Conservation (phyloP, 2,888 invertebrate species). For the Drosophila meridionalis region DNA sequence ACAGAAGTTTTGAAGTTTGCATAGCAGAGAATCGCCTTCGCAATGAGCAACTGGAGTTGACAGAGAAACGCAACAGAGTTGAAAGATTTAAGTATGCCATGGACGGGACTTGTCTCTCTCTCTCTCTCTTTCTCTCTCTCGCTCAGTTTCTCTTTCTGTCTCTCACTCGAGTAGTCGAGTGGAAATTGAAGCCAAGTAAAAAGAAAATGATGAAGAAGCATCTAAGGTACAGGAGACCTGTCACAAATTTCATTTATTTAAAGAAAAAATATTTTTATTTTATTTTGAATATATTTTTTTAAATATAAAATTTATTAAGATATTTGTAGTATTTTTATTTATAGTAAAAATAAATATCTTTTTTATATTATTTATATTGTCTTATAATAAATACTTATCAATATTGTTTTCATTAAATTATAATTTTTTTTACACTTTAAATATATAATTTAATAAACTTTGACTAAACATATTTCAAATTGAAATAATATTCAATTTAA, state of each 20-base stretch:
- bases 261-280: neutral
- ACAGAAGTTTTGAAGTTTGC: conserved; percentile 67
- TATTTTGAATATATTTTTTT: neutral
- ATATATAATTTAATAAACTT: no score
- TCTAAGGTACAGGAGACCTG: neutral
- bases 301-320: neutral
- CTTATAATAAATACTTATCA: no score
- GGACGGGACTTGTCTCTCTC: neutral
- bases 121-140: neutral
- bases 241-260: neutral
- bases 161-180: conserved; percentile 14
- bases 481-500: neutral
- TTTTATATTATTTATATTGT: neutral
- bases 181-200: conserved; percentile 21
- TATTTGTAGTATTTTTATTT: neutral
- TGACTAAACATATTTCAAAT: no score
- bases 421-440: no score
- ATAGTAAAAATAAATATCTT: neutral
- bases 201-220: neutral
- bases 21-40: conserved; percentile 32
- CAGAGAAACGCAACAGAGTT: conserved; percentile 58
- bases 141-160: neutral
- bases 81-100: conserved; percentile 29
- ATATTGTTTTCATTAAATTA: no score
- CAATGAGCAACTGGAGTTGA: conserved; percentile 36